These are phyloP conservation scores for Esox niger DNA, from an alignment of 2,113 vertebrate genomes.

Conservation along the genomic window DNA sequence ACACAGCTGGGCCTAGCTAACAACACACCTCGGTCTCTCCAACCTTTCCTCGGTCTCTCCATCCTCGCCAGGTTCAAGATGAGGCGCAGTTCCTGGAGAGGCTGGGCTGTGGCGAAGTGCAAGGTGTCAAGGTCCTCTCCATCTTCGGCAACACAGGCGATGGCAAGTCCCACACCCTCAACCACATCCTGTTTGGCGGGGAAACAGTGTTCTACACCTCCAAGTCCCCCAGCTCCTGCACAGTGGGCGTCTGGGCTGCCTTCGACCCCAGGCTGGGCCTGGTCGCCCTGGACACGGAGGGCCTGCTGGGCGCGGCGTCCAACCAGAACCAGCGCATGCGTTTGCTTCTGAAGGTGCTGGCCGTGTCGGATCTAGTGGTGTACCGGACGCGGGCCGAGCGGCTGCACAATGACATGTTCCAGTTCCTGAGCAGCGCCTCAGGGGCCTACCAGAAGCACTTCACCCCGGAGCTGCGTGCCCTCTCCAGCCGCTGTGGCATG, in stretches of 20 bases:
- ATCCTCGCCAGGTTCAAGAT: conserved; percentile 63
- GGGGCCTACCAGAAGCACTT: conserved; percentile 80
- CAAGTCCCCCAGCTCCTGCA: conserved; percentile 77
- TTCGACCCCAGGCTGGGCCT: conserved; percentile 67
- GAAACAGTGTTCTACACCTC: conserved; percentile 74
- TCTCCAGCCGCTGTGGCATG: conserved; percentile 76
- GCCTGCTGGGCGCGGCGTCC: conserved; percentile 70
- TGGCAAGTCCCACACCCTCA: conserved; percentile 83
- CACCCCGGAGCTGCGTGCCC: conserved; percentile 72
- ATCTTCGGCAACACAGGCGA: conserved; percentile 83
- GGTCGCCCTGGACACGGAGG: conserved; percentile 77
- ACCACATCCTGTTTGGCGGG: conserved; percentile 73
- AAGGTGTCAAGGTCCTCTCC: conserved; percentile 76
- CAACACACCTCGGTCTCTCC: background rate
- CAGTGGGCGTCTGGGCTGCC: conserved; percentile 79
- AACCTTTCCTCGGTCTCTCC: background rate
- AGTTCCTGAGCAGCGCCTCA: conserved; percentile 79
- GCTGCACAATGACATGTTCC: conserved; percentile 82
- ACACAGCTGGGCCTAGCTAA: no score
- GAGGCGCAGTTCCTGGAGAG: conserved; percentile 65
- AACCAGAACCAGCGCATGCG: conserved; percentile 77
- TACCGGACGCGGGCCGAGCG: conserved; percentile 81
- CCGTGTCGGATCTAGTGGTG: conserved; percentile 76
- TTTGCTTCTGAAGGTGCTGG: conserved; percentile 78
- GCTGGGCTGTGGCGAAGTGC: conserved; percentile 62